A percentile compares a stretch with the other conserved stretches of the same genome.
Evolutionary conservation across 1,140 invertebrate species (phyloP).

Genomic region (Dysdera silvatica): DNA sequence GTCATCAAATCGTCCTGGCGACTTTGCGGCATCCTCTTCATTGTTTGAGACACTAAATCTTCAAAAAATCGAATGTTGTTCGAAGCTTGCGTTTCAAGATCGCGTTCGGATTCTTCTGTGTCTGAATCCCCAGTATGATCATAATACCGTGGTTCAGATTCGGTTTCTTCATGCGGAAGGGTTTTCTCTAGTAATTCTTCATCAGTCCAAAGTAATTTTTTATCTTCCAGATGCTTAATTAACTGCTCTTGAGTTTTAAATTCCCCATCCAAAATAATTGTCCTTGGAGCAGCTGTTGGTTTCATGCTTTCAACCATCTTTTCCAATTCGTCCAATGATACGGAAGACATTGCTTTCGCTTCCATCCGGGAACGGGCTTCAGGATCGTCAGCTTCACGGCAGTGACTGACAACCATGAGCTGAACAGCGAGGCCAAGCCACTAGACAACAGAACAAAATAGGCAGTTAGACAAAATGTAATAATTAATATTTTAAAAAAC

Average conservation of each 20-base stretch:
- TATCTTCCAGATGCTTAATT: no score
- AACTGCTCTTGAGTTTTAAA: no score
- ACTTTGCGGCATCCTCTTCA: no score
- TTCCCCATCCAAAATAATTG: no score
- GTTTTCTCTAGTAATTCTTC: neutral
- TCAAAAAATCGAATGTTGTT: neutral
- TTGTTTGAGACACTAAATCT: no score
- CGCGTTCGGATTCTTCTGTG: neutral
- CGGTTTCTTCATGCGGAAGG: neutral
- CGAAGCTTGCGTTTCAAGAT: neutral
- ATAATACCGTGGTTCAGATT: slow-evolving; percentile 1
- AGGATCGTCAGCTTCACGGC: neutral
- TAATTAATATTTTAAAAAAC: no score
- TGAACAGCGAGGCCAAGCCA: no score
- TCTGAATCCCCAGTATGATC: slow-evolving; percentile 14
- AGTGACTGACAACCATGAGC: no score
- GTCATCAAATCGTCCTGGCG: slow-evolving; percentile 3
- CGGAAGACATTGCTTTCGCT: slow-evolving; percentile 17
- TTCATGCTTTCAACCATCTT: slow-evolving; percentile 18
- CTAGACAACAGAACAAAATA: no score
- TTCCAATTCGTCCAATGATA: slow-evolving; percentile 19
- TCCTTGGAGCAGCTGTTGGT: no score
- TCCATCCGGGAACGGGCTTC: slow-evolving; percentile 11
- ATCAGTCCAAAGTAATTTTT: no score
- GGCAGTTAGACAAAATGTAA: no score